These are phyloP conservation scores for Temnothorax curvispinosus DNA, from an alignment of 1,140 invertebrate genomes.

Conservation along the genomic window DNA sequence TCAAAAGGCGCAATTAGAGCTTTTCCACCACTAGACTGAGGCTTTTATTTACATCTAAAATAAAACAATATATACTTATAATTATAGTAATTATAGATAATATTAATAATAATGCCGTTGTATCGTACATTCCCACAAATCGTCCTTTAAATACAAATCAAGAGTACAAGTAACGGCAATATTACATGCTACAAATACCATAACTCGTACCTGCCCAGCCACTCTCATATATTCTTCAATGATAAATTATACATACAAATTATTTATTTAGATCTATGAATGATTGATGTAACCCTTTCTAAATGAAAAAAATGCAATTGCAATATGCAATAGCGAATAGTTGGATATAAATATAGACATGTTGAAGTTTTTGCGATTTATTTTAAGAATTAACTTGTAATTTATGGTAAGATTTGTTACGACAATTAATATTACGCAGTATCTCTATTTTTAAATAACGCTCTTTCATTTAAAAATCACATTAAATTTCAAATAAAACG, in stretches of 20 bases:
- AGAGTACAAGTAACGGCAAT: conserved; percentile 56
- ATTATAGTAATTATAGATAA: background rate
- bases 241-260: conserved; percentile 24
- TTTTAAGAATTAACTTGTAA: background rate
- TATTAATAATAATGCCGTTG: conserved; percentile 62
- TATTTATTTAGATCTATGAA: conserved; percentile 21
- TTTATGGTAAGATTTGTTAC: conserved; percentile 11
- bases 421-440: conserved; percentile 65
- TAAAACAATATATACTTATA: conserved; percentile 59
- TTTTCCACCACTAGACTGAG: conserved; percentile 72
- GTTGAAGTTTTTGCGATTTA: conserved; percentile 8
- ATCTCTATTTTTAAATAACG: conserved; percentile 70
- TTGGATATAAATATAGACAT: background rate
- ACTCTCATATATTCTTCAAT: background rate
- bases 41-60: conserved; percentile 83
- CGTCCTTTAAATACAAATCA: conserved; percentile 55
- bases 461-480: conserved; percentile 57
- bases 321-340: background rate
- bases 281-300: background rate
- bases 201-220: background rate
- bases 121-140: conserved; percentile 57
- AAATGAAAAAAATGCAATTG: background rate
- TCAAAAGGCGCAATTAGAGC: conserved; percentile 24
- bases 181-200: conserved; percentile 20
- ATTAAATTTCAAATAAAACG: conserved; percentile 73